Percentiles rank a stretch among this genome's conserved stretches.
Evolutionary conservation across 2,888 invertebrate species (phyloP).

Genomic region (Ypsolopha sequella): DNA sequence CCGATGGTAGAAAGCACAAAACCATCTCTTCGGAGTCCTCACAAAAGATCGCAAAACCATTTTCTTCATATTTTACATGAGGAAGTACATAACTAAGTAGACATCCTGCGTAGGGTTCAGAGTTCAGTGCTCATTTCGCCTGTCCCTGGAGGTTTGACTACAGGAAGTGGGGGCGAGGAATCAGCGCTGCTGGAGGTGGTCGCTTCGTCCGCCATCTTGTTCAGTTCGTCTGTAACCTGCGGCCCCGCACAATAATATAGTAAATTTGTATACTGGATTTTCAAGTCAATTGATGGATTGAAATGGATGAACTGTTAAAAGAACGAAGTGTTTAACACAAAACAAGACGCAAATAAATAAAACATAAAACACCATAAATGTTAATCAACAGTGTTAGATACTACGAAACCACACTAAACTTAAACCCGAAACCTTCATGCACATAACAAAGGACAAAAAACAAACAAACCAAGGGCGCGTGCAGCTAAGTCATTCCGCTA

Average conservation of each 20-base stretch:
- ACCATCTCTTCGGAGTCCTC: too few relatives aligned
- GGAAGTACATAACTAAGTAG: background rate
- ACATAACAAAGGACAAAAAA: constrained; percentile 23
- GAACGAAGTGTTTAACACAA: constrained; percentile 20
- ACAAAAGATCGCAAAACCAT: too few relatives aligned
- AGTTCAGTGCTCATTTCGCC: constrained; percentile 81
- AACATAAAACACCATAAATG: constrained; percentile 12
- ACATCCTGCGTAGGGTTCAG: constrained; percentile 19
- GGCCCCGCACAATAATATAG: constrained; percentile 10
- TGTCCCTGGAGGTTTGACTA: constrained; percentile 31
- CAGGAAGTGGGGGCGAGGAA: constrained; percentile 21
- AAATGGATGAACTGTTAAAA: constrained; percentile 2
- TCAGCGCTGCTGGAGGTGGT: constrained; percentile 20
- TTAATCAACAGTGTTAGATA: constrained; percentile 47
- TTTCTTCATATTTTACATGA: too few relatives aligned
- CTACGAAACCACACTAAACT: constrained; percentile 18
- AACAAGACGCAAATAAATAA: constrained; percentile 15
- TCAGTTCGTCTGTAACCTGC: constrained; percentile 68
- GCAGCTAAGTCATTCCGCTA: constrained; percentile 59
- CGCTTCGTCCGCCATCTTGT: constrained; percentile 21
- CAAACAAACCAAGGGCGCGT: constrained; percentile 42
- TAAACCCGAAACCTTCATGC: constrained; percentile 41
- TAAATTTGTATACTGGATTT: too few relatives aligned
- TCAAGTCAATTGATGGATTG: too few relatives aligned
- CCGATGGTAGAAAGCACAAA: too few relatives aligned